Conservation (phyloP, 2,113 vertebrate genomes). For the Cyprinus carpio region DNA sequence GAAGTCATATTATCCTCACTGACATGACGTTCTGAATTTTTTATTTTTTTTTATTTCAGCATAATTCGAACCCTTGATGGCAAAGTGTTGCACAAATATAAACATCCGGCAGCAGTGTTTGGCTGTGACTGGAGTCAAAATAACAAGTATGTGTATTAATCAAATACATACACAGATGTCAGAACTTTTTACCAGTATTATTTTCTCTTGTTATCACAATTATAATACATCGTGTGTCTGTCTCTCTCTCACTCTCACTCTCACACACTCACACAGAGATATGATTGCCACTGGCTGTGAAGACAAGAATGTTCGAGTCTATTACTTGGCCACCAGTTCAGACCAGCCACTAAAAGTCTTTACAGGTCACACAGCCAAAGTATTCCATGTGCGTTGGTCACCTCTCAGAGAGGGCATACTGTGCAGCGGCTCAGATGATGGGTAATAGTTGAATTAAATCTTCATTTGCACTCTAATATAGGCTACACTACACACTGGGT, state of each 20-base stretch:
- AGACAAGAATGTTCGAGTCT: constrained; percentile 96
- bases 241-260: not conserved
- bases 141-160: constrained; percentile 85
- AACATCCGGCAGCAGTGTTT: constrained; percentile 94
- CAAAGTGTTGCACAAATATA: constrained; percentile 92
- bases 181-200: not conserved
- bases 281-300: constrained; percentile 99
- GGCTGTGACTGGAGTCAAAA: constrained; percentile 99
- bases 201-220: not conserved
- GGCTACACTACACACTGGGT: not conserved
- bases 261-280: constrained; percentile 75
- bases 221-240: not conserved
- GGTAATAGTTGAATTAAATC: constrained; percentile 71
- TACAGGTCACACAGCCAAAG: constrained; percentile 90
- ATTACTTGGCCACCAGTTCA: constrained; percentile 94
- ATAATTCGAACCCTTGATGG: constrained; percentile 93
- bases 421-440: constrained; percentile 96
- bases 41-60: constrained; percentile 77
- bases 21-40: not conserved
- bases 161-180: too few species aligned
- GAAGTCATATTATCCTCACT: not conserved
- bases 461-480: not conserved
- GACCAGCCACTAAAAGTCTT: constrained; percentile 96
- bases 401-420: constrained; percentile 95
- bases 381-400: constrained; percentile 96